Conservation (phyloP, 92 coral and sea anemone genomes). For the Palythoa grandis region DNA sequence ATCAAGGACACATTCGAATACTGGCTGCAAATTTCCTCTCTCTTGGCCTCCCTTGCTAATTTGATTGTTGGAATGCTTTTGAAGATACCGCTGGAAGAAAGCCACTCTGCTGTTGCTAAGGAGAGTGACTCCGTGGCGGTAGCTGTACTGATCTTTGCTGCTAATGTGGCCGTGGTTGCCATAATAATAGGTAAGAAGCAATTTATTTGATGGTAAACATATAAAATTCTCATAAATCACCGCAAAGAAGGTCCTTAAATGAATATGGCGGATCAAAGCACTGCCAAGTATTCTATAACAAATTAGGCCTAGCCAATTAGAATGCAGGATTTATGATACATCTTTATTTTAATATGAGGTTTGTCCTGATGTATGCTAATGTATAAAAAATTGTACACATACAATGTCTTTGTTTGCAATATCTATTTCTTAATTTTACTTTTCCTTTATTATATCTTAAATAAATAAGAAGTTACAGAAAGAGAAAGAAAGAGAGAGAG, state of each 20-base stretch:
- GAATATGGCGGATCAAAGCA: too few species aligned
- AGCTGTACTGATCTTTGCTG: slow-evolving; percentile 49
- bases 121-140: slow-evolving; percentile 45
- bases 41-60: slow-evolving; percentile 57
- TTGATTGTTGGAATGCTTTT: slow-evolving; percentile 60
- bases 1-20: slow-evolving; percentile 63
- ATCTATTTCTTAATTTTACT: too few species aligned
- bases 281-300: too few species aligned
- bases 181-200: slow-evolving; percentile 49
- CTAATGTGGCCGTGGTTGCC: slow-evolving; percentile 57
- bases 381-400: too few species aligned
- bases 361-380: background rate
- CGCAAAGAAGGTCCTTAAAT: too few species aligned
- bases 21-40: slow-evolving; percentile 63
- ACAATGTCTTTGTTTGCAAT: too few species aligned
- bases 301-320: too few species aligned
- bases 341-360: background rate
- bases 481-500: too few species aligned
- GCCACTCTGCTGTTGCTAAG: slow-evolving; percentile 5
- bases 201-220: background rate
- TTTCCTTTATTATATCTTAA: too few species aligned
- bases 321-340: background rate
- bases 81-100: slow-evolving; percentile 62
- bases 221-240: too few species aligned
- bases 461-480: too few species aligned